Evolutionary conservation across 2,113 vertebrate genomes (phyloP).

Genomic region (Burhinus bistriatus): DNA sequence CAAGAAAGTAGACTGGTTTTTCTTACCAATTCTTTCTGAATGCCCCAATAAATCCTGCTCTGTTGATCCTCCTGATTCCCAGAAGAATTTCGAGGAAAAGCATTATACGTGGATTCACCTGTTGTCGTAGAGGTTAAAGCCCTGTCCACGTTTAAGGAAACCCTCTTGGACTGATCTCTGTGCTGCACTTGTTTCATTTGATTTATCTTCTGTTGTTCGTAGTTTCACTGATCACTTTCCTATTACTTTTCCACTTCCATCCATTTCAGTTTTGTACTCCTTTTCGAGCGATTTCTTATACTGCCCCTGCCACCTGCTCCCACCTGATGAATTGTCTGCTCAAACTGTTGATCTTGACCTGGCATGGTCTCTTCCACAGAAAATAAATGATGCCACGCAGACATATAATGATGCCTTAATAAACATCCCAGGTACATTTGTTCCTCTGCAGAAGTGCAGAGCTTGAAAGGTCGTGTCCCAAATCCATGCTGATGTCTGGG

Average conservation of each 20-base stretch:
- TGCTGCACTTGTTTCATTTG: conserved; percentile 18
- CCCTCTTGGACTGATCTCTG: neutral
- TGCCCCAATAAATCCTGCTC: neutral
- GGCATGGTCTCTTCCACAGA: conserved; percentile 58
- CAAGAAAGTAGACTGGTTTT: neutral
- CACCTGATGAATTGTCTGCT: conserved; percentile 71
- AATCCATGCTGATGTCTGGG: neutral
- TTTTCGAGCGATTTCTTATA: conserved; percentile 61
- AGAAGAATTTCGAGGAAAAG: neutral
- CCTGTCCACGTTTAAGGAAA: neutral
- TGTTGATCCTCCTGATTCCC: neutral
- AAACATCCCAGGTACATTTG: conserved; percentile 47
- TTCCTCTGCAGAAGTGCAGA: neutral
- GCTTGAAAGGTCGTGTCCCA: neutral
- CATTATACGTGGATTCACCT: neutral
- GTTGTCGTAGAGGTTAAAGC: neutral
- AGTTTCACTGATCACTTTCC: conserved; percentile 77
- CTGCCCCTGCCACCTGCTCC: conserved; percentile 61
- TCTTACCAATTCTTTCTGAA: neutral
- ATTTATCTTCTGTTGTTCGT: conserved; percentile 66
- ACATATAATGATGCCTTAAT: conserved; percentile 67
- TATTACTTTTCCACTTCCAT: conserved; percentile 67
- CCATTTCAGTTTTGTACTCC: conserved; percentile 61
- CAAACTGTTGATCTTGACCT: conserved; percentile 67
- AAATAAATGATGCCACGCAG: conserved; percentile 70